Evolutionary conservation across 2,797 vertebrate species (phyloP).

Genomic region (Sebastes minor): DNA sequence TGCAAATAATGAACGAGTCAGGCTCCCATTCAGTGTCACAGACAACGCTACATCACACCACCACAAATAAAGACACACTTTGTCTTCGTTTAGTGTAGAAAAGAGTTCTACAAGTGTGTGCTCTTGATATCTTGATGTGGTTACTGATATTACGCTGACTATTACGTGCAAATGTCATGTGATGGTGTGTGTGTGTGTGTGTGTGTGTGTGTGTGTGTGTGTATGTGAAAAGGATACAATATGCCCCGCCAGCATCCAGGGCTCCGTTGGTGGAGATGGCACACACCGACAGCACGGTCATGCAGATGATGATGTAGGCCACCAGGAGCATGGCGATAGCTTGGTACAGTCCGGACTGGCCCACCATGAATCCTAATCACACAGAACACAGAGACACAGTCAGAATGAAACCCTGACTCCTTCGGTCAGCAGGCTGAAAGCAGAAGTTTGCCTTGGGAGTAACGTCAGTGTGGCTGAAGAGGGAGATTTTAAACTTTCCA

Average conservation of each 20-base stretch:
- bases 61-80: neutral
- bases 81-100: neutral
- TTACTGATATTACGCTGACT: neutral
- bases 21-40: neutral
- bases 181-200: neutral
- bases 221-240: constrained; percentile 86
- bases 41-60: neutral
- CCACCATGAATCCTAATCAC: constrained; percentile 82
- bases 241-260: constrained; percentile 91
- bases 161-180: constrained; percentile 1
- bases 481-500: constrained; percentile 1
- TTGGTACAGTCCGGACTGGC: constrained; percentile 90
- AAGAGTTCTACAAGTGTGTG: neutral
- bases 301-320: constrained; percentile 92
- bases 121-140: neutral
- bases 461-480: neutral
- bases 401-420: neutral
- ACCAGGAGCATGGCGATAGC: constrained; percentile 87
- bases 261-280: constrained; percentile 94
- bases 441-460: neutral
- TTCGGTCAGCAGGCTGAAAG: neutral
- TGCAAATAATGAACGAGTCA: neutral
- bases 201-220: neutral
- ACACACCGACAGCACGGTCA: constrained; percentile 92
- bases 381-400: neutral